Evolutionary conservation across 2,797 vertebrate genomes (phyloP).

Genomic region (Sebastolobus alascanus): DNA sequence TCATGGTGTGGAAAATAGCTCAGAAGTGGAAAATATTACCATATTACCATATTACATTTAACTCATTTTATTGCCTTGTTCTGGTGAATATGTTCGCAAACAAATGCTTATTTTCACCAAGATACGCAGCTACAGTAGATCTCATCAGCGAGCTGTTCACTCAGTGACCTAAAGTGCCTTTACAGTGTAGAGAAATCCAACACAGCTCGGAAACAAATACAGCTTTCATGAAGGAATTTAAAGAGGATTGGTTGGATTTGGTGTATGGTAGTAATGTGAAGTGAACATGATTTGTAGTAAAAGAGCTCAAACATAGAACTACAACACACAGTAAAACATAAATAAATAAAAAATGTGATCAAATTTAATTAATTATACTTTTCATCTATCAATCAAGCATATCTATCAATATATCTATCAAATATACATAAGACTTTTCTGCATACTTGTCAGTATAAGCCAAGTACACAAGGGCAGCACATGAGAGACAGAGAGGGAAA

Average conservation of each 20-base stretch:
- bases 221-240: conserved; percentile 9
- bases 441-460: no score
- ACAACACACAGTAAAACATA: background rate
- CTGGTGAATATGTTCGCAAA: background rate
- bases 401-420: no score
- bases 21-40: background rate
- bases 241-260: conserved; percentile 12
- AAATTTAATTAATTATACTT: no score
- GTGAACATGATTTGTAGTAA: background rate
- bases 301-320: background rate
- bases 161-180: no score
- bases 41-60: background rate
- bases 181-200: no score
- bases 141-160: no score
- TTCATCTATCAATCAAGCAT: no score
- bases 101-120: background rate
- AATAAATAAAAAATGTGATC: no score
- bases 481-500: no score
- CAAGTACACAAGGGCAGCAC: no score
- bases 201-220: background rate
- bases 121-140: no score
- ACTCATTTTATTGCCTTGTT: background rate
- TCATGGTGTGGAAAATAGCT: background rate
- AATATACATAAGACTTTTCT: no score
- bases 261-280: background rate